A percentile compares a stretch with the other conserved stretches of the same genome.
phyloP scores from a whole-genome alignment of 2,797 vertebrate species.

The Anniella stebbinsi region DNA sequence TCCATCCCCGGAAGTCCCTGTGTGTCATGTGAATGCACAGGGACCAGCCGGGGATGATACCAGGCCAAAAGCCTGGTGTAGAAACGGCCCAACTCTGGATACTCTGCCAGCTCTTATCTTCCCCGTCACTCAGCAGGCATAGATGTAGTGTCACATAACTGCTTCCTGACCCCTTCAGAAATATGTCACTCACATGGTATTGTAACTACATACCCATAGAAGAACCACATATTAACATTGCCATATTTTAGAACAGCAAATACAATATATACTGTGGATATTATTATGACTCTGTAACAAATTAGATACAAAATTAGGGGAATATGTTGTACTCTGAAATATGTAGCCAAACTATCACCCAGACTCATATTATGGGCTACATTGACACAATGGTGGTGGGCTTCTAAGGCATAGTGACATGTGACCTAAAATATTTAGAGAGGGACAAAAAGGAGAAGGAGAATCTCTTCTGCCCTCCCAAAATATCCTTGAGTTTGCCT shows the following conservation, averaged over 20 bases:
- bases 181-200: neutral
- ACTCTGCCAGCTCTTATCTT: too few relatives aligned
- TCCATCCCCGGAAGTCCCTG: too few relatives aligned
- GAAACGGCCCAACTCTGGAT: too few relatives aligned
- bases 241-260: neutral
- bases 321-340: neutral
- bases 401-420: neutral
- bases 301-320: neutral
- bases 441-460: neutral
- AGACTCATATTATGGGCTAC: neutral
- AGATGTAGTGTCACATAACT: neutral
- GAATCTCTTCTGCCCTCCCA: neutral
- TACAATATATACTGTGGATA: neutral
- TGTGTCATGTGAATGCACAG: too few relatives aligned
- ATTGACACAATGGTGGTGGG: neutral
- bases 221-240: neutral
- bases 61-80: too few relatives aligned
- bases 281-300: neutral
- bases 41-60: too few relatives aligned
- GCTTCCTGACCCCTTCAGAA: neutral
- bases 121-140: neutral
- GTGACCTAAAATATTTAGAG: neutral
- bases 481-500: neutral
- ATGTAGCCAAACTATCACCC: neutral
- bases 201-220: neutral